Evolutionary conservation across 2,797 vertebrate species (phyloP).

Genomic region (Helostoma temminkii): DNA sequence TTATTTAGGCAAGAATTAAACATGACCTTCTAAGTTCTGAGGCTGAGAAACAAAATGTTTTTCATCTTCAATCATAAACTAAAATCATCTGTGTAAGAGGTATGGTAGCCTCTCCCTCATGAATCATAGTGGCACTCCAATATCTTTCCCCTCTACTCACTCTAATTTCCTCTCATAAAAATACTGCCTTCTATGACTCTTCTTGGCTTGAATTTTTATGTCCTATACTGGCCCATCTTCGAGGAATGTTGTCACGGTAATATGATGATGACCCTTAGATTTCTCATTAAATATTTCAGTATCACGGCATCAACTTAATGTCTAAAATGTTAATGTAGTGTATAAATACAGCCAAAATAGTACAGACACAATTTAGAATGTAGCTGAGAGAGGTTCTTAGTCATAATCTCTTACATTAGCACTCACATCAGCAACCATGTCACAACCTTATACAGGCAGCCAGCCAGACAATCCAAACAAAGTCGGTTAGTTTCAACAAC

Average conservation of each 20-base stretch:
- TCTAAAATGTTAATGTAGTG: constrained; percentile 47
- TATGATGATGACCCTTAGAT: constrained; percentile 65
- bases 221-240: constrained; percentile 59
- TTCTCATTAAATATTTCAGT: constrained; percentile 61
- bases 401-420: constrained; percentile 56
- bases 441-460: constrained; percentile 57
- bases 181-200: constrained; percentile 40
- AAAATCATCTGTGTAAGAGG: constrained; percentile 53
- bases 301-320: constrained; percentile 52
- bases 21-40: constrained; percentile 50
- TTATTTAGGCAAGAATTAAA: constrained; percentile 28
- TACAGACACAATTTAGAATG: constrained; percentile 26
- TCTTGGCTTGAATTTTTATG: constrained; percentile 60
- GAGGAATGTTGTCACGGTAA: constrained; percentile 67
- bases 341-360: constrained; percentile 35
- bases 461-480: constrained; percentile 68
- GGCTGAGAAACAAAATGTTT: constrained; percentile 27
- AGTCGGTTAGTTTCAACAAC: constrained; percentile 69
- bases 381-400: constrained; percentile 18
- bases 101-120: constrained; percentile 38
- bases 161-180: constrained; percentile 66
- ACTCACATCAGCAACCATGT: constrained; percentile 62
- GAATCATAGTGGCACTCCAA: constrained; percentile 53
- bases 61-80: constrained; percentile 59
- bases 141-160: constrained; percentile 44